Evolutionary conservation across 1,140 invertebrate genomes (phyloP).

Genomic region (Drosophila guanche): DNA sequence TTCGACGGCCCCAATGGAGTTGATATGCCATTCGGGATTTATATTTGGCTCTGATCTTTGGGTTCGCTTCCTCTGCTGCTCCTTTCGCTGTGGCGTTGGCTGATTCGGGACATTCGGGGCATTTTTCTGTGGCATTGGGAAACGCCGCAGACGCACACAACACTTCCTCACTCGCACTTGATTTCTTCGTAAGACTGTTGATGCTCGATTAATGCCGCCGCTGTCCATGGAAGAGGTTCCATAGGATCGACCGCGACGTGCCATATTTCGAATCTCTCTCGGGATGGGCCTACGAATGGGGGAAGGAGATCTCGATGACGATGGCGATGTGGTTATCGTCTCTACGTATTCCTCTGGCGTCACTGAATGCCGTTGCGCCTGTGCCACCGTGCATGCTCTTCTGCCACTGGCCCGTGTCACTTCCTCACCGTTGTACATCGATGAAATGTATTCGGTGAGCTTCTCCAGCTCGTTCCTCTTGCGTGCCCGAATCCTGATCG

Average conservation of each 20-base stretch:
- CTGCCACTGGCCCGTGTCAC: conserved; percentile 85
- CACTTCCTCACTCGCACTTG: no score
- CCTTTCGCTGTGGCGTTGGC: background rate
- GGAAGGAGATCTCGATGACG: background rate
- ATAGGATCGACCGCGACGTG: conserved; percentile 47
- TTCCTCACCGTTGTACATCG: conserved; percentile 84
- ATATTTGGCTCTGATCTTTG: conserved; percentile 11
- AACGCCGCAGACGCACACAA: no score
- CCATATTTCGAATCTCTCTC: conserved; percentile 39
- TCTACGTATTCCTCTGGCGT: no score
- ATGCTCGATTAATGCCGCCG: conserved; percentile 12
- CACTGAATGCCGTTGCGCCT: background rate
- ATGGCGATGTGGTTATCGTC: background rate
- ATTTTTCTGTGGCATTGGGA: no score
- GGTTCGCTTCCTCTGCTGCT: background rate
- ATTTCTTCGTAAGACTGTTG: background rate
- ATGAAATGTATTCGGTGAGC: conserved; percentile 86
- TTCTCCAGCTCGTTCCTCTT: conserved; percentile 85
- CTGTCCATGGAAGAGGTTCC: background rate
- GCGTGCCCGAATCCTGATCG: conserved; percentile 1
- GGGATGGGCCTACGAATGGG: background rate
- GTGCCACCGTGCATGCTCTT: conserved; percentile 77
- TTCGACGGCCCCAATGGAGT: conserved; percentile 2
- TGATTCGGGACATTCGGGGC: no score
- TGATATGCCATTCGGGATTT: conserved; percentile 49